Evolutionary conservation across 2,797 vertebrate species (phyloP).

Genomic region (Platyrinchus mystaceus): DNA sequence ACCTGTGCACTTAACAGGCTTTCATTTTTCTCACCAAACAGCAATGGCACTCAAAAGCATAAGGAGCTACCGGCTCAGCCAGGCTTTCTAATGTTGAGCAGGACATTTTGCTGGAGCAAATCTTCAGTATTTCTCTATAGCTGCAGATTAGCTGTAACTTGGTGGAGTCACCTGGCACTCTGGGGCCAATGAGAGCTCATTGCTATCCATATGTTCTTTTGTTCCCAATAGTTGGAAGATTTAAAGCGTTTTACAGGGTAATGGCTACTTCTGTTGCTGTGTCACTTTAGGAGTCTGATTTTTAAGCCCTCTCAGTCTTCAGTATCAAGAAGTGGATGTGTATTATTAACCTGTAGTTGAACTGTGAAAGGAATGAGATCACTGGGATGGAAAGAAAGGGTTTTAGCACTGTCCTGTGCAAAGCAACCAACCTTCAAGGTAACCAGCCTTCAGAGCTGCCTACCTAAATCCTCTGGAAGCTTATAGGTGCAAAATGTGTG

Average conservation of each 20-base stretch:
- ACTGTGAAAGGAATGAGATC: neutral
- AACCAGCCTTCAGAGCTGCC: neutral
- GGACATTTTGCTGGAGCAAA: neutral
- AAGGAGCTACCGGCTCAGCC: neutral
- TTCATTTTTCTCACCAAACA: neutral
- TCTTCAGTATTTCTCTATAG: slow-evolving; percentile 15
- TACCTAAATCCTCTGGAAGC: neutral
- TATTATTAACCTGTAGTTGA: neutral
- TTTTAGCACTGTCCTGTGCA: neutral
- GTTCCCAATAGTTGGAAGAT: neutral
- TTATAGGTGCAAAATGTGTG: neutral
- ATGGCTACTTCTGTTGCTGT: neutral
- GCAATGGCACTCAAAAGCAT: neutral
- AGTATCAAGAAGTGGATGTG: neutral
- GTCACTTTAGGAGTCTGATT: neutral
- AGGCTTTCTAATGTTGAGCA: neutral
- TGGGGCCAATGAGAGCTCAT: neutral
- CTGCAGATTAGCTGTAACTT: neutral
- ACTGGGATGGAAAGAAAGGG: neutral
- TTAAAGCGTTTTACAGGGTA: neutral
- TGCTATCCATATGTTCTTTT: neutral
- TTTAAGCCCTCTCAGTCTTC: neutral
- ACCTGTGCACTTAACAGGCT: neutral
- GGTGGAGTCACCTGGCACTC: neutral
- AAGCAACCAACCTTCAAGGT: neutral